phyloP scores from a whole-genome alignment of 2,888 invertebrate species.

The Gisinianus flammeolus region DNA sequence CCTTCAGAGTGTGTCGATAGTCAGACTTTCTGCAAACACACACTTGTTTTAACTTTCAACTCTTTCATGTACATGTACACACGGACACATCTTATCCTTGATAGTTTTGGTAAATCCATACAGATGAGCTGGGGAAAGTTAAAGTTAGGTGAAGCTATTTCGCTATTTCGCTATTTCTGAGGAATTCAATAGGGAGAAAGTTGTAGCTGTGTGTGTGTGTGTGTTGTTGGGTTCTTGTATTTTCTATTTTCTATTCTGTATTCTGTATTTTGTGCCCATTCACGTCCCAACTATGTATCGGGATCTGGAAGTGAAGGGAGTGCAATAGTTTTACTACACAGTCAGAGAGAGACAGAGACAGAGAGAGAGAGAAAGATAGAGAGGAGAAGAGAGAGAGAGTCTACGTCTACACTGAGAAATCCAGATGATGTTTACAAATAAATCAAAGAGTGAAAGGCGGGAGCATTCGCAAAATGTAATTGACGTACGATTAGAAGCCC shows the following conservation, averaged over 20 bases:
- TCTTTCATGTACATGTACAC: no score
- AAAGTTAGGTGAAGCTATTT: neutral
- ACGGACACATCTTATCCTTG: neutral
- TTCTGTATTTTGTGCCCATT: neutral
- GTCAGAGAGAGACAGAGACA: neutral
- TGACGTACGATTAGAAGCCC: conserved; percentile 23
- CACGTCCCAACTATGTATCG: neutral
- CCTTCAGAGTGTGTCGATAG: neutral
- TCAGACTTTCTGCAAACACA: no score
- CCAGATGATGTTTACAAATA: conserved; percentile 25
- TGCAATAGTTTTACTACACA: neutral
- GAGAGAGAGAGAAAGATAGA: conserved; percentile 15
- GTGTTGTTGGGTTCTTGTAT: no score
- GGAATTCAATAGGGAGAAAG: conserved; percentile 15
- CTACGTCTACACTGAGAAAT: no score
- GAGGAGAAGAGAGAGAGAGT: neutral
- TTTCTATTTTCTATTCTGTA: no score
- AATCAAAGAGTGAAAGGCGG: conserved; percentile 25
- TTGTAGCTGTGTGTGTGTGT: neutral
- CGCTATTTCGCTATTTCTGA: neutral
- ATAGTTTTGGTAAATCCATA: no score
- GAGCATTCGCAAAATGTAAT: conserved; percentile 25
- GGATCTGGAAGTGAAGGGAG: neutral
- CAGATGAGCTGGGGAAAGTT: neutral
- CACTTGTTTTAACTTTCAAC: neutral